These are phyloP conservation scores for Thera obeliscata DNA, from an alignment of 2,888 invertebrate genomes.

Conservation along the genomic window DNA sequence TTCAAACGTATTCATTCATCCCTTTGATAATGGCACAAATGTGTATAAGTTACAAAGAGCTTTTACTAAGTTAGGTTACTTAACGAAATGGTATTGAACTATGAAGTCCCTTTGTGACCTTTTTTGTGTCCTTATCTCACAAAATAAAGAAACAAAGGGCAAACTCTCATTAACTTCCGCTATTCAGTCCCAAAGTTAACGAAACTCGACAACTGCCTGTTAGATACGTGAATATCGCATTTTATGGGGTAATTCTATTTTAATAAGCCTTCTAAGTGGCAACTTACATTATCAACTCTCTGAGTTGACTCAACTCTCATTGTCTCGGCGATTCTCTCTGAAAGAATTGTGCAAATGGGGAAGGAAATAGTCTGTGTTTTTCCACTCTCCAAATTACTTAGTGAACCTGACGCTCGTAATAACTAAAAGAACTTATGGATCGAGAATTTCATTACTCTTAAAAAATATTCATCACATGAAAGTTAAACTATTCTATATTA, in stretches of 20 bases:
- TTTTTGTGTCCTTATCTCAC: slow-evolving; percentile 33
- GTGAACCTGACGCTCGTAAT: slow-evolving; percentile 7
- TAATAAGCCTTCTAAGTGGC: slow-evolving; percentile 62
- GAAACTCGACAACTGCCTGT: slow-evolving; percentile 48
- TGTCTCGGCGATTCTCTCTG: slow-evolving; percentile 54
- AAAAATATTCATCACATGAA: too few relatives aligned
- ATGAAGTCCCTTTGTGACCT: slow-evolving; percentile 25
- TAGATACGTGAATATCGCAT: slow-evolving; percentile 57
- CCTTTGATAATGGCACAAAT: background rate
- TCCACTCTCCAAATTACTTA: slow-evolving; percentile 4
- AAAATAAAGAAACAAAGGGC: slow-evolving; percentile 46
- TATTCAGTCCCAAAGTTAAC: slow-evolving; percentile 49
- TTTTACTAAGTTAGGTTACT: slow-evolving; percentile 1
- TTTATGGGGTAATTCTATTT: slow-evolving; percentile 64
- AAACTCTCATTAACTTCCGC: slow-evolving; percentile 48
- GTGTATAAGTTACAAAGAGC: background rate
- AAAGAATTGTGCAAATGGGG: slow-evolving; percentile 58
- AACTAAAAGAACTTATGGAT: background rate
- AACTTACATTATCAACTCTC: slow-evolving; percentile 66
- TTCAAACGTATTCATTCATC: background rate
- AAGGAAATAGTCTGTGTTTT: slow-evolving; percentile 46
- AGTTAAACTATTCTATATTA: too few relatives aligned
- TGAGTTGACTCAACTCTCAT: slow-evolving; percentile 56
- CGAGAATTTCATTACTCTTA: too few relatives aligned
- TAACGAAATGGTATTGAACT: slow-evolving; percentile 22